Conservation (phyloP, 2,888 invertebrate species). For the Meiosimyza decipiens region DNA sequence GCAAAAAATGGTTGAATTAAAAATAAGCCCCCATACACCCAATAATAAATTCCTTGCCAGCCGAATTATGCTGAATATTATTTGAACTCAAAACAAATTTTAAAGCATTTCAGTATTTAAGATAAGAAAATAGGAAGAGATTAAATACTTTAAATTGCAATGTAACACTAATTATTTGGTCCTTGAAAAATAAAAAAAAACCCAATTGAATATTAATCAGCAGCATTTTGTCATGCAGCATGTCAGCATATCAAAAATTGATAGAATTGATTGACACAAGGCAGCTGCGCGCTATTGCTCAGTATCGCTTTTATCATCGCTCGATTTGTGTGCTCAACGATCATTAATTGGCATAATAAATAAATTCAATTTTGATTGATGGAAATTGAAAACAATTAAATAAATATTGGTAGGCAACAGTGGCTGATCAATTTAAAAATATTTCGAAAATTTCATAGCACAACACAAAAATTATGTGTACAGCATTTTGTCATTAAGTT, state of each 20-base stretch:
- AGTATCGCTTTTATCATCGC: background rate
- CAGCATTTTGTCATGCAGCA: constrained; percentile 2
- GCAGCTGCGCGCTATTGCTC: background rate
- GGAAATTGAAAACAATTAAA: constrained; percentile 40
- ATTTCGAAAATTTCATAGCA: too few species aligned
- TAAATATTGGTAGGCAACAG: constrained; percentile 18
- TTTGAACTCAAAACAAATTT: background rate
- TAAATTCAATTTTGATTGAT: constrained; percentile 45
- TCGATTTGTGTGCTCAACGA: background rate
- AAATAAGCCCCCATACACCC: too few species aligned
- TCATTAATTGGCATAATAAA: constrained; percentile 13
- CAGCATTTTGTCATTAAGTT: too few species aligned
- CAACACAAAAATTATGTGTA: too few species aligned
- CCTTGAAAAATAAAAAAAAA: background rate
- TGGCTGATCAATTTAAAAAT: too few species aligned
- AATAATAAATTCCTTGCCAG: too few species aligned
- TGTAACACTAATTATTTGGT: background rate
- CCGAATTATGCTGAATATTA: too few species aligned
- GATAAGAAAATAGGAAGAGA: background rate
- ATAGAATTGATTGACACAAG: background rate
- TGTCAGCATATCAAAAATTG: background rate
- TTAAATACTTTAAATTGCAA: background rate
- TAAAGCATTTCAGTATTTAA: background rate
- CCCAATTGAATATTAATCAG: background rate
- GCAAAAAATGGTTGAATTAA: too few species aligned